Evolutionary conservation across 2,797 vertebrate genomes (phyloP), one percentile per base, ranked within the genome.

Genomic region (Neoniphon sammara): DNA sequence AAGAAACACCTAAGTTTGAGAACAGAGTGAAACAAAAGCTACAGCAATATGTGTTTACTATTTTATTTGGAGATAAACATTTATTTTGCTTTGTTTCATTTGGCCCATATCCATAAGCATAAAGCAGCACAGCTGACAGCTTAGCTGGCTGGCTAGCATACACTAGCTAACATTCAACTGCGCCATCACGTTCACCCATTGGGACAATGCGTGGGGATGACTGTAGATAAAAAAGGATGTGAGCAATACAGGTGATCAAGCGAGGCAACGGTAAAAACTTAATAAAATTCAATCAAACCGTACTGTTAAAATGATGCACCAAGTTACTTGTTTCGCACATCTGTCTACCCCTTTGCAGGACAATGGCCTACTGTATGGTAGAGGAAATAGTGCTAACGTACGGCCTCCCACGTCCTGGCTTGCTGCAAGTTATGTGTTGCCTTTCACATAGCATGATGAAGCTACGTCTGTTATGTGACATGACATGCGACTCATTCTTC

Each of bases 181-280:
- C 91, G 90, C 89, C 90, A 93, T 91, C 87, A 80, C 77, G 77
- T 87, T 73, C 82, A 78, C 54, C 81, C 87, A 81, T 78, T 77
- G 80, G 85, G 82, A 91, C 88, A 92, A 90, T 91, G 89, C 80
- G 57, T 61, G 53, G 85, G 85, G 76, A 78, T 36, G 77, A 55
- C 46, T 87, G 63, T 39, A 63, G 21, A 56, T 39, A 39, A 42
- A 76, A 75, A 71, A 20, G 9, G 36, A 75, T 78, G 61, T 53
- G 50, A 74, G 36, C 7, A 36, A 10, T 30, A 55, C 72, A 52
- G 31, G 0, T 10, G 54, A 42, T 56, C 17, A 58, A 44, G 23
- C 52, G 36, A 2, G 9, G 3, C 21, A 62, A 8, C 34, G 1
- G 14, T 36, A 5, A 61, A 77, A 73, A 31, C 2, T 0, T 56